Evolutionary conservation across 23 tunicate genomes (phyloP).

Genomic region (Phallusia fumigata): DNA sequence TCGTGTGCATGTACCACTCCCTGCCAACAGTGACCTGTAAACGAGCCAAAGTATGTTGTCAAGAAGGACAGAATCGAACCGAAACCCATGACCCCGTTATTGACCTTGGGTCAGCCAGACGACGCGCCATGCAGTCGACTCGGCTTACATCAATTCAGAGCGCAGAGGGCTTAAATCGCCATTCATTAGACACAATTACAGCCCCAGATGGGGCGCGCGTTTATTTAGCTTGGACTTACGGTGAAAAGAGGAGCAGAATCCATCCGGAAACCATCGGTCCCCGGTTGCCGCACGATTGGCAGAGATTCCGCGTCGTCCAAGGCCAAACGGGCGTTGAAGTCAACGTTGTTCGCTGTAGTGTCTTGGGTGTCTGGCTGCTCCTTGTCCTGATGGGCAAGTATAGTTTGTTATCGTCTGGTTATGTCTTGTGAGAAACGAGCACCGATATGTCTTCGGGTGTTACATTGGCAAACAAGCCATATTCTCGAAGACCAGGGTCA

Average conservation of each 20-base stretch:
- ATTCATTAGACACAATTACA: slow-evolving; percentile 8
- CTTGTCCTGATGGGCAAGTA: slow-evolving; percentile 63
- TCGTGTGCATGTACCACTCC: slow-evolving; percentile 95
- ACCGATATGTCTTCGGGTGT: too few species aligned
- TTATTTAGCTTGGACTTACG: slow-evolving; percentile 43
- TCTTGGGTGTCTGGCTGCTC: slow-evolving; percentile 98
- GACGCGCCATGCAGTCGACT: background rate
- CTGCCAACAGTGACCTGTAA: slow-evolving; percentile 90
- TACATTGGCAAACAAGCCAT: too few species aligned
- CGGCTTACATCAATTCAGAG: slow-evolving; percentile 1
- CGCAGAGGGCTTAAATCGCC: slow-evolving; percentile 8
- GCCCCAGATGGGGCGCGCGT: background rate
- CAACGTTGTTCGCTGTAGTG: slow-evolving; percentile 49
- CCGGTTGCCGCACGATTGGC: slow-evolving; percentile 67
- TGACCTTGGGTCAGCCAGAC: background rate
- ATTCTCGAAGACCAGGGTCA: too few species aligned
- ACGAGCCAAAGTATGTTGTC: background rate
- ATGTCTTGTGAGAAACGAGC: too few species aligned
- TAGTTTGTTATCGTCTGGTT: background rate
- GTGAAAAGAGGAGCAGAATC: slow-evolving; percentile 89
- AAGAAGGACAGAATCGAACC: background rate
- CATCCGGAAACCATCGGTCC: slow-evolving; percentile 98
- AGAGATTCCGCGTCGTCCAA: slow-evolving; percentile 87
- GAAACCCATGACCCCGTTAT: background rate
- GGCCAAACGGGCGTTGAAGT: slow-evolving; percentile 87